phyloP scores from a whole-genome alignment of 2,797 vertebrate genomes.

The Epinephelus awoara region DNA sequence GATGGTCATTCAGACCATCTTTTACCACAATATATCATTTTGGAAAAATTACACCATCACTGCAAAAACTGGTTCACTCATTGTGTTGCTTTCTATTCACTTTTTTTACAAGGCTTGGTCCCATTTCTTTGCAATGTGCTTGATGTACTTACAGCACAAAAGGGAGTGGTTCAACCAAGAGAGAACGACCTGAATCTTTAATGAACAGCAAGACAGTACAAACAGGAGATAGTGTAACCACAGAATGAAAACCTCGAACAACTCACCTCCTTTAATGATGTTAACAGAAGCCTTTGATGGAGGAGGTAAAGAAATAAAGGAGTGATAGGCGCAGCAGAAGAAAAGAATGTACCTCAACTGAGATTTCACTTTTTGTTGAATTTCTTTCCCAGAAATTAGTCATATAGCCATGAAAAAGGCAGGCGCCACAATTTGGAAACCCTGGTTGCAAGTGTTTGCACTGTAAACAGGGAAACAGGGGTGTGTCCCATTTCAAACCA shows the following conservation, averaged over 20 bases:
- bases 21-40: neutral
- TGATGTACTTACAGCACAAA: constrained; percentile 14
- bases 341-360: neutral
- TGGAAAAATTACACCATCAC: constrained; percentile 3
- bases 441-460: neutral
- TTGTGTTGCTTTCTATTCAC: constrained; percentile 22
- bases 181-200: neutral
- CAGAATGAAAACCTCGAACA: constrained; percentile 3
- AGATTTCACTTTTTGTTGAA: neutral
- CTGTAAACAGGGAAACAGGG: too few relatives aligned
- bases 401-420: neutral
- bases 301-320: neutral
- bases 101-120: neutral
- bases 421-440: neutral
- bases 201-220: neutral
- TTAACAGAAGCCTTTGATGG: neutral
- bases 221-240: neutral
- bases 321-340: neutral
- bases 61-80: constrained; percentile 4
- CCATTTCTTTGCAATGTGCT: neutral
- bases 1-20: neutral
- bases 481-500: neutral
- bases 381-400: neutral
- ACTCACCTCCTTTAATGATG: neutral
- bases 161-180: neutral